phyloP scores from a whole-genome alignment of 2,113 vertebrate species.

The Regulus satrapa region DNA sequence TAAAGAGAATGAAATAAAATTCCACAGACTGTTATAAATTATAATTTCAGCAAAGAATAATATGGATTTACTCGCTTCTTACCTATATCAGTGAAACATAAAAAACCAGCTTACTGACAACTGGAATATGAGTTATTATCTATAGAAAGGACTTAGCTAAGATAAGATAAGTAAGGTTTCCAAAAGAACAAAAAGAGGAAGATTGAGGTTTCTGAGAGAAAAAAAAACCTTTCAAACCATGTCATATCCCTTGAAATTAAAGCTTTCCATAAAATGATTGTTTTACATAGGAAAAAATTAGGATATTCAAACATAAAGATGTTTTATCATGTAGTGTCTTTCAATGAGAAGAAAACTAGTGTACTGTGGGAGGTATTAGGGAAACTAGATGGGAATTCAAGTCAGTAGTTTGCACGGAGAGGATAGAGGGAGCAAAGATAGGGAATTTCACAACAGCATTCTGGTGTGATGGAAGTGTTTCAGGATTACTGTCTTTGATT shows the following conservation, averaged over 20 bases:
- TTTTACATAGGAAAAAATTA: neutral
- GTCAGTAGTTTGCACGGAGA: neutral
- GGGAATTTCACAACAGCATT: neutral
- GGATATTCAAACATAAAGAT: neutral
- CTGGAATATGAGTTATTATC: constrained; percentile 4
- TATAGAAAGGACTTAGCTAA: constrained; percentile 8
- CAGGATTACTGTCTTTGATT: neutral
- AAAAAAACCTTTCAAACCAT: neutral
- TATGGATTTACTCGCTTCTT: constrained; percentile 8
- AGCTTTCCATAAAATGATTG: neutral
- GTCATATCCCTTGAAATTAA: neutral
- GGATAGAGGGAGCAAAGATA: neutral
- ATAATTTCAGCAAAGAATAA: neutral
- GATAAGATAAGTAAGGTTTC: constrained; percentile 23
- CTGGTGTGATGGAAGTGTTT: neutral
- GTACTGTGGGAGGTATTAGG: neutral
- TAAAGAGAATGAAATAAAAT: neutral
- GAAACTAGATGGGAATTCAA: neutral
- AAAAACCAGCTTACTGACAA: neutral
- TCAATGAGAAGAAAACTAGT: neutral
- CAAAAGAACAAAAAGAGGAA: neutral
- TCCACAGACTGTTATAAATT: neutral
- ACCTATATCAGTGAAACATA: neutral
- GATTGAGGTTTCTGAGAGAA: neutral
- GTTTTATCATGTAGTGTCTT: neutral